Base-by-base conservation (phyloP, 2,797 vertebrate species). In the Diceros bicornis region DNA sequence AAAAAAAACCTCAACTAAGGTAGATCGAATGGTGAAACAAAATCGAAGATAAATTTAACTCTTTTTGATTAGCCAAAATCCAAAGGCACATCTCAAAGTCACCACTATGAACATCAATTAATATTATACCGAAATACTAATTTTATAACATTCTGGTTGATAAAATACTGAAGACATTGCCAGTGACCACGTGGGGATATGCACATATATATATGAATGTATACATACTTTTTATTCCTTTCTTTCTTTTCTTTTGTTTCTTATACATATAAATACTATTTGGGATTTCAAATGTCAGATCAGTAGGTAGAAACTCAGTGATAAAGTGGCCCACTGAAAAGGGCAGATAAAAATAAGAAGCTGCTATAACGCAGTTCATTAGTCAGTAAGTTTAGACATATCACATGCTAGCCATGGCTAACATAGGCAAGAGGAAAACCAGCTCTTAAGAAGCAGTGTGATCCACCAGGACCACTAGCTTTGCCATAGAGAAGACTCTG, bases 211-310 rank as follows among this genome's bases (percentile, higher is more conserved):
- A 69, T 18, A 27, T 44, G 57, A 61, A 34, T n/a, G 20, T 8
- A 0, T 9, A 20, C 27, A 41, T 37, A 50, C 34, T 32, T 74
- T 17, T 34, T 79, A 57, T 94, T 18, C 34, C n/a, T 71, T 52
- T 52, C 17, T 12, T 10, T 74, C 64, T 93, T 77, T 71, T 61
- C 8, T 37, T 91, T 82, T 41, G 41, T 75, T 68, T 74, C 64
- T 91, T 77, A 50, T 27, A 69, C 10, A 74, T 2, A 72, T 66
- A 97, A 71, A 44, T 75, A 90, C 11, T 41, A 78, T 32, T 27
- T 64, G 20, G 16, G 13, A 94, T 94, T 97, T 94, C 29, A 95
- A 94, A 84, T 50, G 6, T 91, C 32, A 93, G 41, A 85, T 77
- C 21, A 85, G 2, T 61, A 91, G 18, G 55, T 55, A 93, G 12